Percentiles rank a stretch among this genome's conserved stretches.
phyloP scores from a whole-genome alignment of 2,113 vertebrate genomes.

The Sigmodon hispidus region DNA sequence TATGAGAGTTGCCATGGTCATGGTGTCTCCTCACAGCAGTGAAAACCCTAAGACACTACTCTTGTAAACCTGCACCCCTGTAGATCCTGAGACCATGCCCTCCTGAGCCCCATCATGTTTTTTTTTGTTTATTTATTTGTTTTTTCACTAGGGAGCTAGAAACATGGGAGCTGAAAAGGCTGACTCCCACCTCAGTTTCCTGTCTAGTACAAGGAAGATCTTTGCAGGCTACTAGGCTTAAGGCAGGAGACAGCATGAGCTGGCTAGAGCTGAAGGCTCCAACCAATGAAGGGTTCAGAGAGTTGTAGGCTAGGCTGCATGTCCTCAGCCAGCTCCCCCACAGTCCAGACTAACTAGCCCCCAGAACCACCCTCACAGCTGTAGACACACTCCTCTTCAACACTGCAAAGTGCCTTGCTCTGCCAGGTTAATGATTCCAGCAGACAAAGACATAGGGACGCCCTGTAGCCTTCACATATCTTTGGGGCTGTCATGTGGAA shows the following conservation, averaged over 20 bases:
- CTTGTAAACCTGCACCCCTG: neutral
- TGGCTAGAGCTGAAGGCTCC: neutral
- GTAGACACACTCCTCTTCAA: neutral
- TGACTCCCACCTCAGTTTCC: neutral
- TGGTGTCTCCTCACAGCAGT: neutral
- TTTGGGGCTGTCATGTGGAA: constrained; percentile 63
- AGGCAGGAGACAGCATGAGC: neutral
- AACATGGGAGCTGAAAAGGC: neutral
- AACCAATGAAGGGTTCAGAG: neutral
- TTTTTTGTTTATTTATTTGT: too few relatives aligned
- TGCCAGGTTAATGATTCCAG: constrained; percentile 74
- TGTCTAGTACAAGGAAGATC: neutral
- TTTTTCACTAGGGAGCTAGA: neutral
- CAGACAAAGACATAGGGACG: constrained; percentile 19
- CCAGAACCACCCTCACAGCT: neutral
- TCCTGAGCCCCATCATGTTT: neutral
- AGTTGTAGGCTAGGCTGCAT: neutral
- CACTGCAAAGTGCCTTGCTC: neutral
- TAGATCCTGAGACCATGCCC: neutral
- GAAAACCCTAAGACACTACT: neutral
- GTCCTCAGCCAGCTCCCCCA: neutral
- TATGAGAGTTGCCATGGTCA: neutral
- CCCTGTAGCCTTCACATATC: constrained; percentile 23
- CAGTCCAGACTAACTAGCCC: neutral
- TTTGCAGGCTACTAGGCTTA: neutral